These are phyloP conservation scores for Tribolium freemani DNA, from an alignment of 2,888 invertebrate species.

Conservation along the genomic window DNA sequence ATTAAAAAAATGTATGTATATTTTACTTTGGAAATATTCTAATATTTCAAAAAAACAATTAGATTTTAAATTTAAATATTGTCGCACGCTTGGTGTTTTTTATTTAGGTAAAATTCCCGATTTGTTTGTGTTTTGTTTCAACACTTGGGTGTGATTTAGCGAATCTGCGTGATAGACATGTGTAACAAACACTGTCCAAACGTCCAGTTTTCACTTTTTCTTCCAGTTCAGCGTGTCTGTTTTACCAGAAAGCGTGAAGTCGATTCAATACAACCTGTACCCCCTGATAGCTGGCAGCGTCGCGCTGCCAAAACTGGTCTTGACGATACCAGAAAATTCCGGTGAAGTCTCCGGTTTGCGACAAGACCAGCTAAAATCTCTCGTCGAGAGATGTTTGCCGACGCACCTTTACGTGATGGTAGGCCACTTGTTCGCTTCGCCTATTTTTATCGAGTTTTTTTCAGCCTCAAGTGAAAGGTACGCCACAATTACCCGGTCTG, in stretches of 20 bases:
- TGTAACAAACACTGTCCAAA: neutral
- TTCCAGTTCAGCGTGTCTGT: constrained; percentile 70
- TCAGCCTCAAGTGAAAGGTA: constrained; percentile 60
- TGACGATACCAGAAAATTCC: constrained; percentile 68
- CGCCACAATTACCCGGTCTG: constrained; percentile 44
- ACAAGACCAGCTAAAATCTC: constrained; percentile 70
- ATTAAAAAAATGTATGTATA: too few relatives aligned
- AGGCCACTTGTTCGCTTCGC: constrained; percentile 49
- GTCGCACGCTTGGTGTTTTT: too few relatives aligned
- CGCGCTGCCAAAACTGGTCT: constrained; percentile 75
- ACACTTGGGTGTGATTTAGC: neutral
- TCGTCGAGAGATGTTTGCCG: constrained; percentile 74
- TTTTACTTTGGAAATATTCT: too few relatives aligned
- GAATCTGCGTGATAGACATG: neutral
- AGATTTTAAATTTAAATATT: too few relatives aligned
- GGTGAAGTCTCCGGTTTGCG: constrained; percentile 64
- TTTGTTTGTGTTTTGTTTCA: neutral
- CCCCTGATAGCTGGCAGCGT: constrained; percentile 83
- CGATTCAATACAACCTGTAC: constrained; percentile 83
- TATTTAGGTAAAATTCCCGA: too few relatives aligned
- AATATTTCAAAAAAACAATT: too few relatives aligned
- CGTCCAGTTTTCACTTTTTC: neutral
- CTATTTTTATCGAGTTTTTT: constrained; percentile 39
- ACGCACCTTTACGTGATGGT: constrained; percentile 79
- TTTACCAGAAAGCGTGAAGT: constrained; percentile 74